These are phyloP conservation scores for Zhengitettix transpicula DNA, from an alignment of 2,888 invertebrate genomes.

Conservation along the genomic window DNA sequence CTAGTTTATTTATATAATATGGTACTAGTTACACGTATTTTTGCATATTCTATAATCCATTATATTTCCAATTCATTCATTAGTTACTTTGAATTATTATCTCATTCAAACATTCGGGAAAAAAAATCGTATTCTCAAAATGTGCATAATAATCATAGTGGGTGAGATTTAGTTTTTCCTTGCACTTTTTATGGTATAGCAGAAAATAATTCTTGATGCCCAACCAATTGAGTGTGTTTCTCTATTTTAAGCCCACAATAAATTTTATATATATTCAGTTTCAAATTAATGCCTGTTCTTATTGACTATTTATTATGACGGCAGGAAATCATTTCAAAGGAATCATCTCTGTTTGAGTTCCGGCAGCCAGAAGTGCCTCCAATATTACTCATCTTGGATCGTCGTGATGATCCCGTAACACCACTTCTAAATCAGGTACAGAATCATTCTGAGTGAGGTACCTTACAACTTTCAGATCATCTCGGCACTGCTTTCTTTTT, in stretches of 20 bases:
- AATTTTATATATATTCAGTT: too few relatives aligned
- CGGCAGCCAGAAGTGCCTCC: constrained; percentile 51
- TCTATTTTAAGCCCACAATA: too few relatives aligned
- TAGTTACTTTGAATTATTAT: neutral
- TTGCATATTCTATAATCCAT: too few relatives aligned
- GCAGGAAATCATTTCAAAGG: constrained; percentile 66
- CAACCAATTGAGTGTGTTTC: too few relatives aligned
- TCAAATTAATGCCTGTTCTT: too few relatives aligned
- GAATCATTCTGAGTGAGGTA: neutral
- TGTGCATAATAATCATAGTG: too few relatives aligned
- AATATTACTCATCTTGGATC: constrained; percentile 74
- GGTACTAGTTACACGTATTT: too few relatives aligned
- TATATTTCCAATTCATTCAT: neutral
- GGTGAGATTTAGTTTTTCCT: too few relatives aligned
- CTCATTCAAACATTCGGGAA: neutral
- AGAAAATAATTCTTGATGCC: too few relatives aligned
- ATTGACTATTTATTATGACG: too few relatives aligned
- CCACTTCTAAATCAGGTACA: constrained; percentile 74
- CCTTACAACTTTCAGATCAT: neutral
- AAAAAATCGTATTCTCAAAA: neutral
- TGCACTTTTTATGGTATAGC: too few relatives aligned
- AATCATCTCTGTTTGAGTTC: constrained; percentile 75
- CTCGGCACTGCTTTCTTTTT: constrained; percentile 5
- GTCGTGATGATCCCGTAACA: constrained; percentile 89
- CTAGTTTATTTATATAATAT: too few relatives aligned